Conservation (phyloP, 1,140 invertebrate species). For the Magallana gigas region DNA sequence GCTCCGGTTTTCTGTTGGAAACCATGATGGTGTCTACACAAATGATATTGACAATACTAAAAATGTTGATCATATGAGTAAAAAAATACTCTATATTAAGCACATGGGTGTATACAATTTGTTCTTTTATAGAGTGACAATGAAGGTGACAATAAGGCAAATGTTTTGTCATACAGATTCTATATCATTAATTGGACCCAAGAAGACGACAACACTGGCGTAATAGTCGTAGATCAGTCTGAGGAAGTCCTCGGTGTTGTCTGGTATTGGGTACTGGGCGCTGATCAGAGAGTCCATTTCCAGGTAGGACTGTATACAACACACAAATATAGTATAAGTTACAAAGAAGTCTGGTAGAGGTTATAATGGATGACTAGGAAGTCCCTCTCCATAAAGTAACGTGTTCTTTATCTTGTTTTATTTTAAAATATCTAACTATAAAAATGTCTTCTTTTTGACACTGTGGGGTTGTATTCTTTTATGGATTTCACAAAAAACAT, state of each 20-base stretch:
- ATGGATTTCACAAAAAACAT: too few relatives aligned
- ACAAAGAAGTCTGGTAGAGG: too few relatives aligned
- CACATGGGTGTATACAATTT: too few relatives aligned
- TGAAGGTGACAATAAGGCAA: neutral
- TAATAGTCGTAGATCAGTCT: neutral
- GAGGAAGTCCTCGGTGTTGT: neutral
- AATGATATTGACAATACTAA: neutral
- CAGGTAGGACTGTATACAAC: neutral
- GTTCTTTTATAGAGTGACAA: neutral
- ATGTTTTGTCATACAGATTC: neutral
- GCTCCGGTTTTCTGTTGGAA: neutral
- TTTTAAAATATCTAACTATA: too few relatives aligned
- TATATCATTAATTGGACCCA: neutral
- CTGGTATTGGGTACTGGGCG: neutral
- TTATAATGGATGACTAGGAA: too few relatives aligned
- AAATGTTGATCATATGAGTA: too few relatives aligned
- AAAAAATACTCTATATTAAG: too few relatives aligned
- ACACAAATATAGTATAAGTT: too few relatives aligned
- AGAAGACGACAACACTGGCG: neutral
- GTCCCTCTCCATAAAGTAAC: too few relatives aligned
- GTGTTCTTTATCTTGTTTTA: too few relatives aligned
- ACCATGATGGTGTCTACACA: neutral
- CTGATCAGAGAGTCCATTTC: neutral
- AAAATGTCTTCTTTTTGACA: too few relatives aligned
- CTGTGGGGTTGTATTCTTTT: too few relatives aligned